phyloP scores from a whole-genome alignment of 64 coral and sea anemone species.

The Montipora efflorescens region DNA sequence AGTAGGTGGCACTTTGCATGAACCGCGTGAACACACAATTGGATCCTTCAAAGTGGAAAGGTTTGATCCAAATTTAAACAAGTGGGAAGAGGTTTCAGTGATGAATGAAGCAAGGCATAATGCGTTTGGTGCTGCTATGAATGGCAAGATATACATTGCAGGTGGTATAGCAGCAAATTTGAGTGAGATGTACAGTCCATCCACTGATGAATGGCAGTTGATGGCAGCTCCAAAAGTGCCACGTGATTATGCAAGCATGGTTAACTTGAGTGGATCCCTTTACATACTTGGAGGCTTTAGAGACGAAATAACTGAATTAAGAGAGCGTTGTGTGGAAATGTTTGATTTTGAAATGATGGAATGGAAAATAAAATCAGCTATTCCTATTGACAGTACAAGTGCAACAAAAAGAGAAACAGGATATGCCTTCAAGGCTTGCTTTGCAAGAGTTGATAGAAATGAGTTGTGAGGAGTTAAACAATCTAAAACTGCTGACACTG shows the following conservation, averaged over 20 bases:
- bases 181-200: neutral
- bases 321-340: neutral
- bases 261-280: neutral
- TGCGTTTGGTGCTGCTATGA: no score
- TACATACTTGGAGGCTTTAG: neutral
- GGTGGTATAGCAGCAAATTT: neutral
- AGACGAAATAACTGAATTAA: neutral
- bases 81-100: neutral
- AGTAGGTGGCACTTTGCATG: neutral
- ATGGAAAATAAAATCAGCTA: slow-evolving; percentile 5
- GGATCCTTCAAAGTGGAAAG: neutral
- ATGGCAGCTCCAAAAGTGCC: neutral
- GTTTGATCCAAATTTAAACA: neutral
- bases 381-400: neutral
- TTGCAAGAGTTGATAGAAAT: neutral
- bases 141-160: no score
- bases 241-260: neutral
- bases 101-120: no score
- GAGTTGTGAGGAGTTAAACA: no score
- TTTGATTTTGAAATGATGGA: neutral
- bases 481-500: no score
- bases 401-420: neutral
- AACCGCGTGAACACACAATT: neutral
- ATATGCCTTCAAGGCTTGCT: neutral
- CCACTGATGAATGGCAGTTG: slow-evolving; percentile 7